Percentiles rank a stretch among this genome's conserved stretches.
Evolutionary conservation across 2,888 invertebrate species (phyloP).

Genomic region (Drosophila infuscata): DNA sequence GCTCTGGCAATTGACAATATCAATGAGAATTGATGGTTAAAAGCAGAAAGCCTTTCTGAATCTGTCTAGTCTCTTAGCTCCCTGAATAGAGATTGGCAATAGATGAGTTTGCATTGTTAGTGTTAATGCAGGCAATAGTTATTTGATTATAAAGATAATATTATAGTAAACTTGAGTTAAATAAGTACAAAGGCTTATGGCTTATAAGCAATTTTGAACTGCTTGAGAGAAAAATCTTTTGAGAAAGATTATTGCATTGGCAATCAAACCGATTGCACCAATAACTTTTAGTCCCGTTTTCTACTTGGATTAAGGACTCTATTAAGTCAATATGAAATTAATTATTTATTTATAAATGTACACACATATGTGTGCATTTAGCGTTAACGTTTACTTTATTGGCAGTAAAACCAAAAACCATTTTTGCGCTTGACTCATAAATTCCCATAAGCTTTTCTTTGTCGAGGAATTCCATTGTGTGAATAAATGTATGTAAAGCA

Average conservation of each 20-base stretch:
- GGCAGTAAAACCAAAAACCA: slow-evolving; percentile 1
- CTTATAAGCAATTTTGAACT: slow-evolving; percentile 3
- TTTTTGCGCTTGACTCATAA: background rate
- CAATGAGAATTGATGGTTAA: slow-evolving; percentile 46
- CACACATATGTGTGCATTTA: background rate
- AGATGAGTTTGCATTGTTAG: slow-evolving; percentile 9
- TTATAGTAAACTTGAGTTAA: slow-evolving; percentile 7
- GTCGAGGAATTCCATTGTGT: background rate
- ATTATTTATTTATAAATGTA: background rate
- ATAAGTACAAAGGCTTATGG: background rate
- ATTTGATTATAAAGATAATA: slow-evolving; percentile 24
- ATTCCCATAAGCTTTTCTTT: background rate
- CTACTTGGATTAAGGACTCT: background rate
- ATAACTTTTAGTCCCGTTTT: slow-evolving; percentile 8
- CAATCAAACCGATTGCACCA: slow-evolving; percentile 2
- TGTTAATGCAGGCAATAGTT: slow-evolving; percentile 14
- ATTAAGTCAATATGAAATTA: slow-evolving; percentile 1
- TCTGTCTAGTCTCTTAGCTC: slow-evolving; percentile 18
- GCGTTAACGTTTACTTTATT: slow-evolving; percentile 5
- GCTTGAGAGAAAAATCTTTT: background rate
- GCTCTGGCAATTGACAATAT: slow-evolving; percentile 50
- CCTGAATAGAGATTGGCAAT: slow-evolving; percentile 27
- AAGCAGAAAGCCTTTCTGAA: slow-evolving; percentile 23
- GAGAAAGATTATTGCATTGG: background rate
- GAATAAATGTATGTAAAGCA: background rate